Base-by-base conservation (phyloP, 2,888 invertebrate species). In the Pyrocoelia pectoralis region DNA sequence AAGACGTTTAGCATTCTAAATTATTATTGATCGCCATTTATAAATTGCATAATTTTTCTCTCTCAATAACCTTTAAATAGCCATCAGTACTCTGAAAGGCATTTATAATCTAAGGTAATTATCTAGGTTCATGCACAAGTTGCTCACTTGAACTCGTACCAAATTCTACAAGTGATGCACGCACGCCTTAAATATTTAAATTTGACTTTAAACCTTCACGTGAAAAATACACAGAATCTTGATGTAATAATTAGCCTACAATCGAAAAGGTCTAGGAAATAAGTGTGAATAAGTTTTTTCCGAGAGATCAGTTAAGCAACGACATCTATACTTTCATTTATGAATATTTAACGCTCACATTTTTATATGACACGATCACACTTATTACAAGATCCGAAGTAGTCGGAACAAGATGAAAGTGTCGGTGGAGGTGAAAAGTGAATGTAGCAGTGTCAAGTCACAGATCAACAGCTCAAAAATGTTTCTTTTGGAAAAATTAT, bases 131-230 rank as follows among this genome's bases (percentile, higher is more conserved):
- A 43, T 14, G 18, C 29, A 43, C 13, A 46, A 29, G 24, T 55
- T 55, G 55, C 46, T 55, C 55, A 46, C 46, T 55, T 55, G 28
- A 55, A 55, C 46, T 55, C 46, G 13, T n/a, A 46, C 5, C 4
- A 14, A 40, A 41, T 55, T 43, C 55, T 15, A 55, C 55, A 55
- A 55, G 55, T 55, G 43, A 46, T 14, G 24, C 55, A 55, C 46
- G 55, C 55, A 55, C 54, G 28, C 13, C 18, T 8, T 10, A 18
- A 46, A 46, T 17, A 14, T 15, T 17, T 17, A 46, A 46, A 17
- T 8, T 46, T 6, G 24, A 24, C 24, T 46, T 46, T 43, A 12
- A 46, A n/a, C 17, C n/a, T 33, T 33, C 33, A 4, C 9, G 33
- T 33, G n/a, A 33, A 33, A n/a, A n/a, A n/a, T n/a, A 33, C 9